Percentiles rank a stretch among this genome's conserved stretches.
These are phyloP conservation scores for Proctacanthus coquilletti DNA, from an alignment of 1,140 invertebrate genomes.

Conservation along the genomic window DNA sequence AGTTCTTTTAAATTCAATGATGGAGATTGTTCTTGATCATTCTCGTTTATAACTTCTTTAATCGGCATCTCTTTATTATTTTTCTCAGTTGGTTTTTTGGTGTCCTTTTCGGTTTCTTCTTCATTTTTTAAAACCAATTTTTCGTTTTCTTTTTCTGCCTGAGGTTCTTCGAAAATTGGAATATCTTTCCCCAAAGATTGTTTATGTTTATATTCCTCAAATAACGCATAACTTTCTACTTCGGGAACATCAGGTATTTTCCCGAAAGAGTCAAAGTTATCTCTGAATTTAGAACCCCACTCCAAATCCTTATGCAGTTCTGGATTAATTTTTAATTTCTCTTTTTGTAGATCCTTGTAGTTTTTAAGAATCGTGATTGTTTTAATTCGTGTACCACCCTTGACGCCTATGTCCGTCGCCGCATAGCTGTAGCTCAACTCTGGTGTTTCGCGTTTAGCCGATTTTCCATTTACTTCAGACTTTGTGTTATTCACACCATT, in stretches of 20 bases:
- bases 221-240: too few relatives aligned
- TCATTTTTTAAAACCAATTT: neutral
- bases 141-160: neutral
- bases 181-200: neutral
- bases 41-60: too few relatives aligned
- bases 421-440: conserved; percentile 27
- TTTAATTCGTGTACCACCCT: conserved; percentile 27
- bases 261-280: conserved; percentile 25
- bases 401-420: conserved; percentile 27
- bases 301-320: conserved; percentile 21
- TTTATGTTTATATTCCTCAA: neutral
- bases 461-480: too few relatives aligned
- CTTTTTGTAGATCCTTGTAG: conserved; percentile 9
- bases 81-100: neutral
- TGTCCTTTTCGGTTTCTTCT: neutral
- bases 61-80: neutral
- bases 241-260: conserved; percentile 23
- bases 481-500: too few relatives aligned
- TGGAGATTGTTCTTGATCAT: too few relatives aligned
- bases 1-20: neutral
- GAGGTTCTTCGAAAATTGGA: neutral
- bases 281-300: conserved; percentile 22
- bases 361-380: conserved; percentile 29
- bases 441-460: conserved; percentile 11
- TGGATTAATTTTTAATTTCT: conserved; percentile 18